Conservation (phyloP, 2,113 vertebrate genomes). For the Mystacornis crossleyi region DNA sequence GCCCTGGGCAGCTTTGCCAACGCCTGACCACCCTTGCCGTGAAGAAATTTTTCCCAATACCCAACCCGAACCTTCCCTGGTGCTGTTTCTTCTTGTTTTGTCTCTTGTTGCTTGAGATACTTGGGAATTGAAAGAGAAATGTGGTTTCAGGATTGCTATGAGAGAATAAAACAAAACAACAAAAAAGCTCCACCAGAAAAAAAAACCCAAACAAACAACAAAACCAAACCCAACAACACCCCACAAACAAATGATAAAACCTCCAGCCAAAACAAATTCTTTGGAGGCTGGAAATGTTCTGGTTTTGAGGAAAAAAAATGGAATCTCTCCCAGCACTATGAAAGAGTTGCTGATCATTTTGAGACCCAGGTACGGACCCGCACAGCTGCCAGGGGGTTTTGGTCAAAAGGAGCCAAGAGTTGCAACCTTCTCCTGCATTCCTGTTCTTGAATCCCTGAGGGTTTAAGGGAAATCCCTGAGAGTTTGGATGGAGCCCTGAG, state of each 20-base stretch:
- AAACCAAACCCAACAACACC: not conserved
- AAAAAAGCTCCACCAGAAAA: not conserved
- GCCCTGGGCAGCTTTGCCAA: not conserved
- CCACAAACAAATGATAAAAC: not conserved
- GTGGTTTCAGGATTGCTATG: not conserved
- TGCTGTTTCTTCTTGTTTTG: not conserved
- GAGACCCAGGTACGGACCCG: not conserved
- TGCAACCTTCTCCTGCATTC: not conserved
- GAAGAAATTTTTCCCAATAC: not conserved
- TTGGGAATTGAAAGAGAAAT: not conserved
- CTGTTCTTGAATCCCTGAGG: not conserved
- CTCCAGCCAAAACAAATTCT: not conserved
- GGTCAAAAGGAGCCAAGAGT: not conserved
- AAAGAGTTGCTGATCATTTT: not conserved
- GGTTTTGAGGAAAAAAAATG: not conserved
- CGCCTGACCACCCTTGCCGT: not conserved
- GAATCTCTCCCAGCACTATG: not conserved
- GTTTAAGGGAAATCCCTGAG: not conserved
- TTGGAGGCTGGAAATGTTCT: not conserved
- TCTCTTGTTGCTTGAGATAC: not conserved
- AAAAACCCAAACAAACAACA: not conserved
- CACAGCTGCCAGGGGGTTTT: not conserved
- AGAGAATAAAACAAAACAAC: not conserved
- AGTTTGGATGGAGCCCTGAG: not conserved
- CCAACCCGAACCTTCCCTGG: not conserved